phyloP scores from a whole-genome alignment of 2,888 invertebrate species.

The Drosophila mayaguana region DNA sequence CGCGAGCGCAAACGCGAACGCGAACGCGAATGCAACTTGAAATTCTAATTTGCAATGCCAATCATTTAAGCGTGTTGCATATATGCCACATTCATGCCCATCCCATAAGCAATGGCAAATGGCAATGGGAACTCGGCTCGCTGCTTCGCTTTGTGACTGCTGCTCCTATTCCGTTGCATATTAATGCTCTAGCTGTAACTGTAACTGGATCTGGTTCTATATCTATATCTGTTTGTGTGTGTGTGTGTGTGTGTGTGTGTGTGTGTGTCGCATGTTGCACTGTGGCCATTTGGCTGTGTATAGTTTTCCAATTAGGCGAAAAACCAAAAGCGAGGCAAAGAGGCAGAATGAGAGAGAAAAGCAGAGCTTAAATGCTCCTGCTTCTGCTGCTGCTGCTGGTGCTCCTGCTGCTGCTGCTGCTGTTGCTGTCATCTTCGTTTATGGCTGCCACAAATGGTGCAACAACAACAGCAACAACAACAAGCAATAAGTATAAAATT shows the following conservation, averaged over 20 bases:
- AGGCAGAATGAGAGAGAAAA: not conserved
- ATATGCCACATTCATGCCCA: slow-evolving; percentile 12
- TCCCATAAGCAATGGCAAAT: not conserved
- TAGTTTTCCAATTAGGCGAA: slow-evolving; percentile 75
- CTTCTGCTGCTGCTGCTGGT: slow-evolving; percentile 29
- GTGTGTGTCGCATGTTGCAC: slow-evolving; percentile 20
- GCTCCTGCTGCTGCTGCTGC: slow-evolving; percentile 28
- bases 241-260: slow-evolving; percentile 17
- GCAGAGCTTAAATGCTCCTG: slow-evolving; percentile 20
- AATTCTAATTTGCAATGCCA: slow-evolving; percentile 44
- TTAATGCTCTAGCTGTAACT: slow-evolving; percentile 28
- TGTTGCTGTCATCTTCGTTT: slow-evolving; percentile 59
- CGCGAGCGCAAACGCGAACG: not conserved
- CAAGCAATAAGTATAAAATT: slow-evolving; percentile 57
- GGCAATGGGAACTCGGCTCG: not conserved
- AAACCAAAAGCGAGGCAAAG: slow-evolving; percentile 23
- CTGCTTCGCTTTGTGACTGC: slow-evolving; percentile 5
- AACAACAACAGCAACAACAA: slow-evolving; percentile 34
- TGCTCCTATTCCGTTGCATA: slow-evolving; percentile 38
- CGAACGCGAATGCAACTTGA: slow-evolving; percentile 6
- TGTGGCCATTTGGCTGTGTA: slow-evolving; percentile 52
- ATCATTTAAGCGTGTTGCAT: slow-evolving; percentile 31
- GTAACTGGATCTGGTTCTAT: slow-evolving; percentile 13
- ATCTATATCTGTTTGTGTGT: not conserved
- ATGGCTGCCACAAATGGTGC: slow-evolving; percentile 56